phyloP scores from a whole-genome alignment of 2,113 vertebrate species.

The Thunnus thynnus region DNA sequence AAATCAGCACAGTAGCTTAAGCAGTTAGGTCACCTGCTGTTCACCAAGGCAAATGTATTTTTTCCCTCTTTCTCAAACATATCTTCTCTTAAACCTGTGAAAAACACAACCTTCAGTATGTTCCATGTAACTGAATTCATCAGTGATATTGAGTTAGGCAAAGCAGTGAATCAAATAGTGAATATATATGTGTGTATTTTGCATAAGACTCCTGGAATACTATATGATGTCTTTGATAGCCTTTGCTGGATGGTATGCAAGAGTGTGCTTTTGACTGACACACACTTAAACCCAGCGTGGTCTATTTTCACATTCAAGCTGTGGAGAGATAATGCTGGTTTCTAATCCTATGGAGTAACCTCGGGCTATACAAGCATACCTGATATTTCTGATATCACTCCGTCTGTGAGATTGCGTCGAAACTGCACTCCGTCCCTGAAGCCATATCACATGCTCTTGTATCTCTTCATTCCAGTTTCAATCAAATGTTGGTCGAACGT shows the following conservation, averaged over 20 bases:
- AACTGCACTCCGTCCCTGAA: slow-evolving; percentile 68
- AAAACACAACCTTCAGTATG: neutral
- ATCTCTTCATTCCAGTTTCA: slow-evolving; percentile 80
- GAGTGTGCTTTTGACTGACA: slow-evolving; percentile 62
- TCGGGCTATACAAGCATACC: slow-evolving; percentile 71
- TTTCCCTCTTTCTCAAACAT: neutral
- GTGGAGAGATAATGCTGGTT: slow-evolving; percentile 68
- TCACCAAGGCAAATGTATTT: slow-evolving; percentile 9
- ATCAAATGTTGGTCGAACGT: slow-evolving; percentile 69
- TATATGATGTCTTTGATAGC: slow-evolving; percentile 36
- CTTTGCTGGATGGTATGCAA: slow-evolving; percentile 31
- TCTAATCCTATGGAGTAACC: slow-evolving; percentile 77
- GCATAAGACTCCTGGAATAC: slow-evolving; percentile 12
- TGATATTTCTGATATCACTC: slow-evolving; percentile 76
- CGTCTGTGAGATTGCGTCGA: slow-evolving; percentile 71
- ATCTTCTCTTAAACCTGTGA: slow-evolving; percentile 12
- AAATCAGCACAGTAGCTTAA: slow-evolving; percentile 40
- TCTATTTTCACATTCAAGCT: slow-evolving; percentile 71
- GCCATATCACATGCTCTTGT: slow-evolving; percentile 74
- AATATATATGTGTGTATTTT: slow-evolving; percentile 40
- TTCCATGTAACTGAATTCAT: slow-evolving; percentile 9
- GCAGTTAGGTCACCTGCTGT: slow-evolving; percentile 13
- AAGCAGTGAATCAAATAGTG: neutral
- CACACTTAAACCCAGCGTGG: slow-evolving; percentile 48
- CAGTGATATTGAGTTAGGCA: slow-evolving; percentile 14